Evolutionary conservation across 2,113 vertebrate species (phyloP).

Genomic region (Hucho hucho): DNA sequence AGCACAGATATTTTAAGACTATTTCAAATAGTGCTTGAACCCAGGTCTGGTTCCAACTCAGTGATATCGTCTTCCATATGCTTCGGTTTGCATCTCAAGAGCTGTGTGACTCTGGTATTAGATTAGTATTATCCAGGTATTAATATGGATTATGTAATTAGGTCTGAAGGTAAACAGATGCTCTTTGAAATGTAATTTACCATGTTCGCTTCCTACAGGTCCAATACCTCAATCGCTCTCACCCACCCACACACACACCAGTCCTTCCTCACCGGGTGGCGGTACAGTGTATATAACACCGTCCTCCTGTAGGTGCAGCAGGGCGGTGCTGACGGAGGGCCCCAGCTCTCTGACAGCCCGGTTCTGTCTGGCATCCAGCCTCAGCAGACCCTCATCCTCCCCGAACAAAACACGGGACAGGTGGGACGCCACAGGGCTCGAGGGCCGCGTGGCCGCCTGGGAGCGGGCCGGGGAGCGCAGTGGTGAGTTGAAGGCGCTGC

Average conservation of each 20-base stretch:
- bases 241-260: background rate
- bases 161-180: too few relatives aligned
- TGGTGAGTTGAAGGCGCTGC: constrained; percentile 97
- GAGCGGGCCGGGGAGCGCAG: constrained; percentile 94
- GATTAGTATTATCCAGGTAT: too few relatives aligned
- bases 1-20: too few relatives aligned
- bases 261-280: constrained; percentile 71
- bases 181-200: too few relatives aligned
- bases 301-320: constrained; percentile 87
- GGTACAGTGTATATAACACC: constrained; percentile 83
- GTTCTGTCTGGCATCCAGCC: constrained; percentile 92
- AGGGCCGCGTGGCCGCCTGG: constrained; percentile 90
- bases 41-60: too few relatives aligned
- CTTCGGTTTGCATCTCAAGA: too few relatives aligned
- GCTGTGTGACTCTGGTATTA: too few relatives aligned
- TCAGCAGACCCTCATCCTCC: constrained; percentile 89
- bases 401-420: constrained; percentile 95
- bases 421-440: constrained; percentile 95
- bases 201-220: too few relatives aligned
- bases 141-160: too few relatives aligned
- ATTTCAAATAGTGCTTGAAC: too few relatives aligned
- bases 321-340: constrained; percentile 81
- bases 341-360: constrained; percentile 94
- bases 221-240: background rate
- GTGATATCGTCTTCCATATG: too few relatives aligned